Evolutionary conservation across 2,888 invertebrate genomes (phyloP), one percentile per base, ranked within the genome.

Genomic region (Coenonympha arcania): DNA sequence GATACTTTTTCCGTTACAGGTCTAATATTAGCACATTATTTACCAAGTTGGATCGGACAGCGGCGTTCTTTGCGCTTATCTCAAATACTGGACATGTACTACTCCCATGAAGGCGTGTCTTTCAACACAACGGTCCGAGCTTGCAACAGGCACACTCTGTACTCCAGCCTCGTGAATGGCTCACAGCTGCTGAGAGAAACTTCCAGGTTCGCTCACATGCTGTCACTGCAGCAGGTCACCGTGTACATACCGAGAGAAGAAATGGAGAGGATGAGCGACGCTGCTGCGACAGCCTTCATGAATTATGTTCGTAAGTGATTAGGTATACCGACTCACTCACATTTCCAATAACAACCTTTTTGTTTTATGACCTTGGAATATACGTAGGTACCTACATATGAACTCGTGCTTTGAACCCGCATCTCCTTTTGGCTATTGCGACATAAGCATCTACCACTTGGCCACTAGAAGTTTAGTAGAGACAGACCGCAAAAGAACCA

Each of bases 71-170:
- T 90, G 16, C 78, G 88, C 9, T 71, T 91, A 1, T 90, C 91
- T 1, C 90, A 91, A 76, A 66, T 91, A 9, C 69, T 91, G 34
- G 90, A 91, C 54, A 90, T 90, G 90, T 92, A 91, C 67, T 92
- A 91, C 63, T 90, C 91, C 0, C 77, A 88, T 55, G 83, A 87
- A 50, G 91, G 91, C 0, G 77, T 89, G 1, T 86, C 88, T 0
- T 89, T 89, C 60, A 83, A 90, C 18, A 69, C 78, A 0, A 73
- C 73, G 24, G 79, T 90, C n/a, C 87, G 81, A 62, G 90, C 90
- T 2, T 90, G 90, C 58, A 86, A 88, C 55, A 76, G 91, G 48
- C 79, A 79, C 19, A 62, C 71, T 0, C 73, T 87, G 33, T 87
- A 89, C 61, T 67, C 71, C 15, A 73, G 72, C 20, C 59, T 88